Evolutionary conservation across 2,888 invertebrate species (phyloP), one percentile per base, ranked within the genome.

Genomic region (Coelinius sp.): DNA sequence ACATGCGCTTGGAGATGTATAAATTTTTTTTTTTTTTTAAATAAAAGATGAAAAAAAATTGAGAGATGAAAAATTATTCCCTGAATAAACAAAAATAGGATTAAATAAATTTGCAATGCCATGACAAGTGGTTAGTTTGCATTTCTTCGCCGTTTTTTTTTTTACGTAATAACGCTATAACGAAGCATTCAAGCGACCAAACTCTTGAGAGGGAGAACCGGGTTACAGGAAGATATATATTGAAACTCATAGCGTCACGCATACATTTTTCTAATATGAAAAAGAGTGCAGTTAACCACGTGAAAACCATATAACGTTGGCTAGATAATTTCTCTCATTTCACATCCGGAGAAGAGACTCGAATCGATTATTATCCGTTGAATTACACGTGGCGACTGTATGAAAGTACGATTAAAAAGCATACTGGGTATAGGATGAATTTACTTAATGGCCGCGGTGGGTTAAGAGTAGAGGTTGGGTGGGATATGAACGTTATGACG

Each of bases 71-170:
- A 56, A n/a, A 52, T 49, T 6, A 12, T 20, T 78, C 77, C n/a
- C n/a, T n/a, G n/a, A n/a, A n/a, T n/a, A n/a, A n/a, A n/a, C n/a
- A n/a, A n/a, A n/a, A n/a, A n/a, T n/a, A n/a, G n/a, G n/a, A n/a
- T n/a, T n/a, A n/a, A n/a, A n/a, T n/a, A n/a, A n/a, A n/a, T n/a
- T n/a, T n/a, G n/a, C n/a, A n/a, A n/a, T n/a, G n/a, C n/a, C n/a
- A n/a, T n/a, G n/a, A n/a, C n/a, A n/a, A n/a, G n/a, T n/a, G n/a
- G n/a, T n/a, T n/a, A n/a, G n/a, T 72, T 79, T 80, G 80, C 79
- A 81, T n/a, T 85, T 85, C 84, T 83, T 44, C 82, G 82, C 83
- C 80, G 81, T 77, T 75, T 76, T 76, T 77, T 76, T 82, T 81
- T 84, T 86, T 85, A 82, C 83, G 82, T 41, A 41, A n/a, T 85